Conservation (phyloP, 2,797 vertebrate species). For the Florisuga fusca region DNA sequence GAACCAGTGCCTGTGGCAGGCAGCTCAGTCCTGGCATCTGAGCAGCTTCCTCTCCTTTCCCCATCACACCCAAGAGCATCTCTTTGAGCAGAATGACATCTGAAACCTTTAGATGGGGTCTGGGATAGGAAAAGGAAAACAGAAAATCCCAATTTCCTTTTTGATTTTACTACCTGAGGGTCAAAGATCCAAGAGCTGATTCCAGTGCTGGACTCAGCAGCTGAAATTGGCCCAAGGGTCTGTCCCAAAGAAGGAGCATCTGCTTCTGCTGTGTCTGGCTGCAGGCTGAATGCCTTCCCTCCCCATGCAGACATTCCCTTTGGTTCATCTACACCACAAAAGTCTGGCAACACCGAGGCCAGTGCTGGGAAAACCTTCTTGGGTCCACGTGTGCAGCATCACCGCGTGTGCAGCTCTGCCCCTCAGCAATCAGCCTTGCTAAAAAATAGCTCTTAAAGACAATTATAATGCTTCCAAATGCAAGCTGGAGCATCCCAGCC, state of each 20-base stretch:
- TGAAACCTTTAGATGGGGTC: neutral
- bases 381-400: rapidly evolving
- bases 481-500: neutral
- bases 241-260: neutral
- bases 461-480: neutral
- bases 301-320: neutral
- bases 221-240: neutral
- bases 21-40: rapidly evolving
- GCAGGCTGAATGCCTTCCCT: neutral
- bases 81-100: neutral
- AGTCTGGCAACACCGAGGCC: neutral
- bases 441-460: neutral
- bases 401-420: neutral
- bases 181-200: neutral
- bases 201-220: neutral
- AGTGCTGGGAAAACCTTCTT: neutral
- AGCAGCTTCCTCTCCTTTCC: neutral
- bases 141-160: neutral
- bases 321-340: neutral
- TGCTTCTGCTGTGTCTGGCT: neutral
- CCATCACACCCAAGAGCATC: neutral
- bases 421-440: rapidly evolving
- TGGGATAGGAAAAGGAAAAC: neutral
- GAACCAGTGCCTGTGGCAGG: neutral
- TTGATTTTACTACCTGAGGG: neutral